Base-by-base conservation (phyloP, 2,113 vertebrate genomes). In the Isichthys henryi region DNA sequence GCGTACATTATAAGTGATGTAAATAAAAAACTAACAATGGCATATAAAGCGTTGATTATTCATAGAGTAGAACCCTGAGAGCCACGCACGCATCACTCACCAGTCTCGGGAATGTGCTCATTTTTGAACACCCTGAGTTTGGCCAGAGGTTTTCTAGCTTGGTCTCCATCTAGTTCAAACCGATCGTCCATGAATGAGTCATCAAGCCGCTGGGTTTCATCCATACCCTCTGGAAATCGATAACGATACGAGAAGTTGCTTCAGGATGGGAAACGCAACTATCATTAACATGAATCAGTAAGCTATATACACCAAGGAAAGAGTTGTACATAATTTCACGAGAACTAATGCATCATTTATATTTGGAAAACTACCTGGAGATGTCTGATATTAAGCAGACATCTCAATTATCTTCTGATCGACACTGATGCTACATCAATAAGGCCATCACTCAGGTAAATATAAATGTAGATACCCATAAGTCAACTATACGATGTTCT, bases 51-150 rank as follows among this genome's bases (percentile, higher is more conserved):
- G 85, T 56, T 39, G 19, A 84, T 87, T 31, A 74, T 62, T 66
- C 31, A 62, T 5, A 88, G n/a, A 66, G 21, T 5, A 66, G 52
- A 45, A 84, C 0, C 89, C 5, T 13, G 9, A 43, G 83, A 7
- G 58, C 15, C 19, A 45, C 66, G 7, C 21, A 46, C 23, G n/a
- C 3, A 13, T 50, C 15, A 89, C 92, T 94, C 90, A 96, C 96
- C 96, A 85, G 92, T 91, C 50, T 96, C 95, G 52, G 95, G 92
- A 52, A 96, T 87, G 74, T 95, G 93, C 45, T 90, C 90, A 87
- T 96, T 96, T 89, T 94, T 95, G 48, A 96, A 93, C 87, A 96
- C 92, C 87, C 92, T 94, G 39, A 96, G 92, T 90, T 94, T 94
- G 35, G 95, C 96, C 52, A 96, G 3, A 2, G 94, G 95, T 88